A percentile compares a stretch with the other conserved stretches of the same genome.
These are phyloP conservation scores for Hypena proboscidalis DNA, from an alignment of 2,888 invertebrate species.

Conservation along the genomic window DNA sequence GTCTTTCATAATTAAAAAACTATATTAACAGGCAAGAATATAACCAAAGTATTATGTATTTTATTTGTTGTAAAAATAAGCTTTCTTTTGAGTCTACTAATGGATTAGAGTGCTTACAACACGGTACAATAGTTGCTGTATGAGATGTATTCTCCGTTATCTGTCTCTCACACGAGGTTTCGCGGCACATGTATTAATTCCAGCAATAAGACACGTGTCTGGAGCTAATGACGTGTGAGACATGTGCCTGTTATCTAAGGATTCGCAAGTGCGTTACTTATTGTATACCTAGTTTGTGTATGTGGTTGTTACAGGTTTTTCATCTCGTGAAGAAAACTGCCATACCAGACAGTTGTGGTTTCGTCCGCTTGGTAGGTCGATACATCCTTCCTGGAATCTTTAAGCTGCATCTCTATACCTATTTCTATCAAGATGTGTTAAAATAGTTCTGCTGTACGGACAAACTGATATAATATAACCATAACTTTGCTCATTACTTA, in stretches of 20 bases:
- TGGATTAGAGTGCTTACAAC: constrained; percentile 12
- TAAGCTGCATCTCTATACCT: no score
- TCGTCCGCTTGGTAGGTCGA: no score
- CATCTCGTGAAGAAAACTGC: no score
- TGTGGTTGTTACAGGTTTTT: no score
- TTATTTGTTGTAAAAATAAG: background rate
- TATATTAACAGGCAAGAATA: no score
- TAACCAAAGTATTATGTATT: background rate
- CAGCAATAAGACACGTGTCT: constrained; percentile 2
- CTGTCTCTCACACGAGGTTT: constrained; percentile 9
- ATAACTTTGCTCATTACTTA: no score
- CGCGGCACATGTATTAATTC: constrained; percentile 7
- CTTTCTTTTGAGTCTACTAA: background rate
- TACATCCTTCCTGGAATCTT: no score
- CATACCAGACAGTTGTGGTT: no score
- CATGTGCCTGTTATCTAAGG: constrained; percentile 6
- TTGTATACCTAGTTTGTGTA: background rate
- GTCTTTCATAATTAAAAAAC: no score
- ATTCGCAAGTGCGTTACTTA: background rate
- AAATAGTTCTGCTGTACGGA: no score
- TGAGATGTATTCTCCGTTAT: constrained; percentile 10
- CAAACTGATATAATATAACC: no score
- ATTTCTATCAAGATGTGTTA: no score
- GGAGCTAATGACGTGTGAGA: constrained; percentile 3
- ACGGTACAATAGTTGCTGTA: constrained; percentile 6